phyloP scores from a whole-genome alignment of 2,888 invertebrate species.

The Rhimphoctona megacephalus region DNA sequence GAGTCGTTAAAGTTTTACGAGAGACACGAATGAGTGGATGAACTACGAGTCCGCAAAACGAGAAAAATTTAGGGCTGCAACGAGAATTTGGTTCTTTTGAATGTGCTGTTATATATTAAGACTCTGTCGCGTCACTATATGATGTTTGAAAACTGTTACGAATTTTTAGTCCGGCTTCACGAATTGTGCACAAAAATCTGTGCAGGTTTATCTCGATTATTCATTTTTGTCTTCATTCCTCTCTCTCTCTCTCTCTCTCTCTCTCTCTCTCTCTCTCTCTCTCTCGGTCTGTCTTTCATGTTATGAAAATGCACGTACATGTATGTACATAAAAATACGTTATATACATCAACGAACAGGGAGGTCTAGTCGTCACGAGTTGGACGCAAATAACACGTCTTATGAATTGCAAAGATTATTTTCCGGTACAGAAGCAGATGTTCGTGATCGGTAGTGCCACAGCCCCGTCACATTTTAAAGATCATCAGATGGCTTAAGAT shows the following conservation, averaged over 20 bases:
- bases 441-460: slow-evolving; percentile 14
- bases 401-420: slow-evolving; percentile 35
- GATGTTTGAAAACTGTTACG: neutral
- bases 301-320: neutral
- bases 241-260: neutral
- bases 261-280: neutral
- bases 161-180: neutral
- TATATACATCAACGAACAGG: neutral
- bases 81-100: slow-evolving; percentile 30
- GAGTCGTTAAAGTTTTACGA: slow-evolving; percentile 63
- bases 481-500: slow-evolving; percentile 33
- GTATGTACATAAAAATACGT: neutral
- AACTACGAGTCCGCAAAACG: slow-evolving; percentile 29
- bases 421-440: neutral
- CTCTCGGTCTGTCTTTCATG: neutral
- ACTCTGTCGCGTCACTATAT: neutral
- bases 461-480: slow-evolving; percentile 1
- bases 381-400: slow-evolving; percentile 20
- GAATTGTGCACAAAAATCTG: neutral
- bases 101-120: neutral
- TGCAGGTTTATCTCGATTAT: neutral
- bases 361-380: slow-evolving; percentile 4
- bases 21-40: slow-evolving; percentile 42
- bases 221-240: neutral
- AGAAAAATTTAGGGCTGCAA: slow-evolving; percentile 45